Conservation (phyloP, 2,797 vertebrate species). For the Triplophysa yarkandensis region DNA sequence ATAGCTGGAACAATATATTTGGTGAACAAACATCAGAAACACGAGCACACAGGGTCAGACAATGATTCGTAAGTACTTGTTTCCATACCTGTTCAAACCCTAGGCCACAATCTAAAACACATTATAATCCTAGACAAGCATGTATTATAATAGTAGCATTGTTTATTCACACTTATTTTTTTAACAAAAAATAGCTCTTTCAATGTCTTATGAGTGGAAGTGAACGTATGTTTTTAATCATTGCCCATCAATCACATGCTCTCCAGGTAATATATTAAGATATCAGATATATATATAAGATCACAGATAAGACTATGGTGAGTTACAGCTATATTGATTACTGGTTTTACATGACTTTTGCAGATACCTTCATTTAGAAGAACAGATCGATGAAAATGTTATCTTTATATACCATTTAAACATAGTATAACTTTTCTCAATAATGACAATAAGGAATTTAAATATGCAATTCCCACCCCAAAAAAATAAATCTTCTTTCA, state of each 20-base stretch:
- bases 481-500: too few relatives aligned
- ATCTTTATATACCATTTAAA: not conserved
- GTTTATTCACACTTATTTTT: not conserved
- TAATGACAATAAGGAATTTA: not conserved
- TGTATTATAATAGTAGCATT: too few relatives aligned
- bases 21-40: constrained; percentile 77
- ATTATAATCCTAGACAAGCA: too few relatives aligned
- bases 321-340: not conserved
- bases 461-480: not conserved
- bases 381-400: not conserved
- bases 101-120: not conserved
- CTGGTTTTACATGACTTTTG: not conserved
- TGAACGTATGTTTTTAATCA: not conserved
- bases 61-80: constrained; percentile 74
- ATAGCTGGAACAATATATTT: constrained; percentile 79
- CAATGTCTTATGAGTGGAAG: not conserved
- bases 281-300: too few relatives aligned
- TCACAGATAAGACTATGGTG: not conserved
- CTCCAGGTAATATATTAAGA: too few relatives aligned
- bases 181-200: not conserved
- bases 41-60: constrained; percentile 61
- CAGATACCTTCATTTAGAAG: not conserved
- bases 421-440: not conserved
- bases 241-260: not conserved
- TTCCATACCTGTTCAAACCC: not conserved